Percentiles rank a stretch among this genome's conserved stretches.
These are phyloP conservation scores for Danio kyathit DNA, from an alignment of 2,797 vertebrate genomes.

Conservation along the genomic window DNA sequence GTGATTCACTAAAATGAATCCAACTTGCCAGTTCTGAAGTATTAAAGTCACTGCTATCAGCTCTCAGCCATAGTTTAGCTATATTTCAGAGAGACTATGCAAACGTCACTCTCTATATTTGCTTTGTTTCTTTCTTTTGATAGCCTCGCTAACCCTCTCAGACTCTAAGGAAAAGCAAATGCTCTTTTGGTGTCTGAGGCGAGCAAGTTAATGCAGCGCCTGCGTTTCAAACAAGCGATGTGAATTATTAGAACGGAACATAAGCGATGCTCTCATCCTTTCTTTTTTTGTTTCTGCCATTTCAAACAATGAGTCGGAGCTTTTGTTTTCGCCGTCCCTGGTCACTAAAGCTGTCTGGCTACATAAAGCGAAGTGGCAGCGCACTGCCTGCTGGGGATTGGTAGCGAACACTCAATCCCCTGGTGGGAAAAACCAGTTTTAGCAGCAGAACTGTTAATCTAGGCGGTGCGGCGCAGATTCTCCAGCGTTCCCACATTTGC, in stretches of 20 bases:
- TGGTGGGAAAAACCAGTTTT: conserved; percentile 91
- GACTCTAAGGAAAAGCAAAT: not conserved
- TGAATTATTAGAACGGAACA: conserved; percentile 66
- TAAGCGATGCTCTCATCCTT: conserved; percentile 25
- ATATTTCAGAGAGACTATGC: not conserved
- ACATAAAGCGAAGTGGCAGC: conserved; percentile 76
- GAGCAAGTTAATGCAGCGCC: conserved; percentile 64
- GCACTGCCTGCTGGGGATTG: conserved; percentile 84
- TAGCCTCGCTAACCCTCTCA: not conserved
- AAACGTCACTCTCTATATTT: not conserved
- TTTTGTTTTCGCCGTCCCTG: conserved; percentile 71
- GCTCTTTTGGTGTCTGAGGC: conserved; percentile 39
- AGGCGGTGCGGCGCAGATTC: conserved; percentile 90
- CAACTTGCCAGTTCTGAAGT: not conserved
- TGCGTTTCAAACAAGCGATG: conserved; percentile 59
- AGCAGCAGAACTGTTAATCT: conserved; percentile 97
- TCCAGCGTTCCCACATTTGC: conserved; percentile 94
- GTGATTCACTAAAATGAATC: too few species aligned
- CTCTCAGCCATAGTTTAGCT: not conserved
- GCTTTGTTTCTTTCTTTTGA: conserved; percentile 2
- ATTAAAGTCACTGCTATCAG: not conserved
- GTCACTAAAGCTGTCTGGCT: conserved; percentile 75
- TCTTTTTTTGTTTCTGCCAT: conserved; percentile 62
- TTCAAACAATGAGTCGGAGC: conserved; percentile 69
- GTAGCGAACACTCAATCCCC: conserved; percentile 89